Evolutionary conservation across 2,888 invertebrate genomes (phyloP), one percentile per base, ranked within the genome.

Genomic region (Apodemia zela): DNA sequence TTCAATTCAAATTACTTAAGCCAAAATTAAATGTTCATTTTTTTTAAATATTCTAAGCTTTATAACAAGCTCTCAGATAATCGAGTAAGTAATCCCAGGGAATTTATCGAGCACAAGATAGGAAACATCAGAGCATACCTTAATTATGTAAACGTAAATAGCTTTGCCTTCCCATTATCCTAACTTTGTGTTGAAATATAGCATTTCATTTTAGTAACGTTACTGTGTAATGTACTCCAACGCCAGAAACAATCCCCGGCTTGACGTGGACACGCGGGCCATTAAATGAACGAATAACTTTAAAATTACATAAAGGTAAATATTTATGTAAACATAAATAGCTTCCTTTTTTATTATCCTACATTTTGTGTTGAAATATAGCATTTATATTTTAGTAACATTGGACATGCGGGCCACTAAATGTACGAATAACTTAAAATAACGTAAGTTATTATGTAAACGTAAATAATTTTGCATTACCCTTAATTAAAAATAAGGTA

Each of bases 221-320:
- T 38, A 38, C 35, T 18, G 59, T 59, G 38, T 59, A 59, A 59
- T 59, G 59, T 59, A 35, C 35, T 59, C 18, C 59, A 59, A 17
- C 35, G 59, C 33, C 59, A 33, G 59, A 38, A 38, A 38, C 59
- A 59, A 18, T 18, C 59, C 35, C 59, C 15, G 35, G 59, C 59
- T 59, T 59, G 59, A 59, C 38, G 35, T 59, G 59, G 59, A 59
- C 38, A 59, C 10, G 38, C 13, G 59, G 59, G 38, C 59, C 59
- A 59, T 15, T 59, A 59, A 59, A 38, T 18, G 13, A 61, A 33
- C 15, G 18, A 38, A 49, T 25, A 61, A 42, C 15, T 15, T 42
- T 42, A 13, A 15, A 15, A 42, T 33, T 33, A 33, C 5, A 8
- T 33, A 8, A 1, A 33, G 33, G 8, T 33, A 33, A 33, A 7